These are phyloP conservation scores for Astropecten irregularis DNA, from an alignment of 53 echinoderm and acorn worm genomes.

Conservation along the genomic window DNA sequence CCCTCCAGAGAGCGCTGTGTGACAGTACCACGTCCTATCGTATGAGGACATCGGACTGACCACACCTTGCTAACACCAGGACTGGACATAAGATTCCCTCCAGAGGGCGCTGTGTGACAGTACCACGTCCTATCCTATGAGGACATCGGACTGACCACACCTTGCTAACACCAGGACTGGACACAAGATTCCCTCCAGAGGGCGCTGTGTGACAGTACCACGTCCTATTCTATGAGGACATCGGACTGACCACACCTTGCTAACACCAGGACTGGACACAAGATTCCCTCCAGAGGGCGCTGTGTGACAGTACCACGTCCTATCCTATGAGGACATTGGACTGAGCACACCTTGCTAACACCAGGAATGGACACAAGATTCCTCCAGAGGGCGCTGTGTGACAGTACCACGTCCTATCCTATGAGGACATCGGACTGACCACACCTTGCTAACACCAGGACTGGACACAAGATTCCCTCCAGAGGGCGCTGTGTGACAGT, in stretches of 20 bases:
- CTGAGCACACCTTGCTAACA: conserved; percentile 55
- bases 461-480: too few relatives aligned
- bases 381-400: too few relatives aligned
- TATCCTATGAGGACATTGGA: conserved; percentile 77
- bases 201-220: conserved; percentile 17
- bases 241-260: conserved; percentile 61
- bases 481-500: too few relatives aligned
- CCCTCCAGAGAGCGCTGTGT: too few relatives aligned
- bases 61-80: conserved; percentile 62
- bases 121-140: conserved; percentile 81
- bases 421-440: conserved; percentile 70
- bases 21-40: conserved; percentile 71
- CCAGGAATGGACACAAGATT: not conserved
- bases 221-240: too few relatives aligned
- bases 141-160: conserved; percentile 82
- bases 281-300: too few relatives aligned
- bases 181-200: too few relatives aligned
- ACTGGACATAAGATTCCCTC: not conserved
- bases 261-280: not conserved
- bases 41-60: conserved; percentile 86
- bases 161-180: conserved; percentile 40
- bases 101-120: conserved; percentile 5
- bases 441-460: conserved; percentile 41
- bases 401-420: too few relatives aligned
- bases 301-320: too few relatives aligned